These are phyloP conservation scores for Crenichthys baileyi DNA, from an alignment of 2,797 vertebrate genomes.

Conservation along the genomic window DNA sequence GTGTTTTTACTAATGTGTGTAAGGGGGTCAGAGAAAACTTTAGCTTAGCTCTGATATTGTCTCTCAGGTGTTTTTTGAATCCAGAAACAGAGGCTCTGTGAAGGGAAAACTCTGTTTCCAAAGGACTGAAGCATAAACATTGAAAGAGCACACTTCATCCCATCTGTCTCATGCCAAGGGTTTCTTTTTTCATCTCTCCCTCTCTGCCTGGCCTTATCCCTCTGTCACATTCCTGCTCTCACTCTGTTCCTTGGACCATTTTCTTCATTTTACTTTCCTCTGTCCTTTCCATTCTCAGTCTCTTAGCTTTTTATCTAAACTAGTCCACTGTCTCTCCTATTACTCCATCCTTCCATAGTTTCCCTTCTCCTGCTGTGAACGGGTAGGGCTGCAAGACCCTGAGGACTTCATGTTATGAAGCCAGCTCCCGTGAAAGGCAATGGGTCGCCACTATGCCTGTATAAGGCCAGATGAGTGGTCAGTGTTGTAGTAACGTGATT, in stretches of 20 bases:
- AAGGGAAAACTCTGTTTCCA: slow-evolving; percentile 62
- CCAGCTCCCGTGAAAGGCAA: slow-evolving; percentile 83
- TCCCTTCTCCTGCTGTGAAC: slow-evolving; percentile 47
- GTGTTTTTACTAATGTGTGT: not conserved
- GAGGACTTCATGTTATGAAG: slow-evolving; percentile 70
- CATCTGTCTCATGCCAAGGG: slow-evolving; percentile 48
- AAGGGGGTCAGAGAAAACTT: slow-evolving; percentile 27
- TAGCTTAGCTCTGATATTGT: slow-evolving; percentile 28
- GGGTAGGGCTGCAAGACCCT: slow-evolving; percentile 56
- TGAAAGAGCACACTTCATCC: slow-evolving; percentile 66
- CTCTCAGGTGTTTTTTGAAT: slow-evolving; percentile 63
- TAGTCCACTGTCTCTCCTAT: slow-evolving; percentile 44
- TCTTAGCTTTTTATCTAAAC: slow-evolving; percentile 31
- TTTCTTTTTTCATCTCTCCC: slow-evolving; percentile 38
- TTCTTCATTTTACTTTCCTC: slow-evolving; percentile 2
- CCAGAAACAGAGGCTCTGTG: slow-evolving; percentile 49
- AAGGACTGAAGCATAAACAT: slow-evolving; percentile 71
- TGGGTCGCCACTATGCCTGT: slow-evolving; percentile 80
- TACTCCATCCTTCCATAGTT: slow-evolving; percentile 9
- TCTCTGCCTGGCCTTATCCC: slow-evolving; percentile 4
- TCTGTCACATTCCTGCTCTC: slow-evolving; percentile 25
- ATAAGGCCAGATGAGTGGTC: slow-evolving; percentile 78
- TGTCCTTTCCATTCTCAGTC: slow-evolving; percentile 21
- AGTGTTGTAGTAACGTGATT: slow-evolving; percentile 37
- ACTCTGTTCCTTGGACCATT: slow-evolving; percentile 12